These are phyloP conservation scores for Myotis pilosus DNA, from an alignment of 2,797 vertebrate genomes.

Conservation along the genomic window DNA sequence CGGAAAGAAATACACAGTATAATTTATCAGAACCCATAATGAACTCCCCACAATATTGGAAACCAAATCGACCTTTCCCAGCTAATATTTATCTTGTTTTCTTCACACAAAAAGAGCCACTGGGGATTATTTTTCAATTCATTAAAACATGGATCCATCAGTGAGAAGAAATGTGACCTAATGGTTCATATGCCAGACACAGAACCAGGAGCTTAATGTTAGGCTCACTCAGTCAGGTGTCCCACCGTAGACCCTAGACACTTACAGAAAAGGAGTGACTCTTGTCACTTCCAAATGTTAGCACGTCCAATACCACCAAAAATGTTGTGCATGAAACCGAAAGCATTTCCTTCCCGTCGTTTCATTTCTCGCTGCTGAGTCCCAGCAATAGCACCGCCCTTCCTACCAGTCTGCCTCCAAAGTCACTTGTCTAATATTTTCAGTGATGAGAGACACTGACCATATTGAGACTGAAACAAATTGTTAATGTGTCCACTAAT, in stretches of 20 bases:
- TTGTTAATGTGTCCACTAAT: not conserved
- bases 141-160: slow-evolving; percentile 46
- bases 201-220: slow-evolving; percentile 7
- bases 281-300: not conserved
- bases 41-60: not conserved
- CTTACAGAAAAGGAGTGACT: not conserved
- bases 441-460: not conserved
- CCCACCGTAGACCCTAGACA: not conserved
- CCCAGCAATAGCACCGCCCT: not conserved
- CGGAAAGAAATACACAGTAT: slow-evolving; percentile 50
- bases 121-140: slow-evolving; percentile 60
- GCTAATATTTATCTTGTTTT: slow-evolving; percentile 69
- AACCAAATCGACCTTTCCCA: slow-evolving; percentile 71
- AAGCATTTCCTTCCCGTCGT: not conserved
- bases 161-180: slow-evolving; percentile 29
- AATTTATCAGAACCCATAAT: slow-evolving; percentile 72
- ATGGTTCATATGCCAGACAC: not conserved
- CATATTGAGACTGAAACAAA: not conserved
- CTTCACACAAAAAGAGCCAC: slow-evolving; percentile 61
- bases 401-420: not conserved
- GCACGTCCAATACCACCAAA: not conserved
- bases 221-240: not conserved
- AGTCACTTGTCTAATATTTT: not conserved
- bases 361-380: not conserved
- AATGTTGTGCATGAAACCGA: not conserved